These are phyloP conservation scores for Dolomedes plantarius DNA, from an alignment of 2,888 invertebrate genomes.

Conservation along the genomic window DNA sequence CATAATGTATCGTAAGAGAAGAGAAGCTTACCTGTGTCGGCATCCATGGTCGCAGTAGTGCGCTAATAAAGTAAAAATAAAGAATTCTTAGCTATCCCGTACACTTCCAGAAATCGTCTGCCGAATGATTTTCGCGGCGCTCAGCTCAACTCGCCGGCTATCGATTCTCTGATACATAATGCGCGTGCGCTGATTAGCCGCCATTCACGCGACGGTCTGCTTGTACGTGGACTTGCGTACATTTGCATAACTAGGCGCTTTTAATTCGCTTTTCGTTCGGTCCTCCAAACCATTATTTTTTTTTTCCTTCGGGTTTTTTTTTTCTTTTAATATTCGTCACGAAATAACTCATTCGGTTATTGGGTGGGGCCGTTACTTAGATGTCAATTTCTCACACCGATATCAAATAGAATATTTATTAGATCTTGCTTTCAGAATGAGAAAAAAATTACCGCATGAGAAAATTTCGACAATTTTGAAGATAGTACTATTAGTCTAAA, in stretches of 20 bases:
- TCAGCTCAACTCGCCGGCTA: slow-evolving; percentile 24
- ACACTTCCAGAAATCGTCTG: slow-evolving; percentile 47
- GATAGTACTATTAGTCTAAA: too few relatives aligned
- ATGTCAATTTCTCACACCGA: too few relatives aligned
- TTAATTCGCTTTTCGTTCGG: slow-evolving; percentile 3
- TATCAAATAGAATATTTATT: too few relatives aligned
- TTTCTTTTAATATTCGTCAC: background rate
- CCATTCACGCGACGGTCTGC: slow-evolving; percentile 18
- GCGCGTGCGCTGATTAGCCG: slow-evolving; percentile 22
- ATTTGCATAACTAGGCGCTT: slow-evolving; percentile 28
- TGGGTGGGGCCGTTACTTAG: background rate
- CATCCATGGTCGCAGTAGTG: slow-evolving; percentile 33
- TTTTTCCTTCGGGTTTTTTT: background rate
- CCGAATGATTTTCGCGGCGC: slow-evolving; percentile 27
- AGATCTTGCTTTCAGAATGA: too few relatives aligned
- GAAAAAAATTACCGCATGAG: too few relatives aligned
- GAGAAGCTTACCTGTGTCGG: slow-evolving; percentile 47
- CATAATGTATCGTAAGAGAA: background rate
- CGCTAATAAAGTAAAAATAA: slow-evolving; percentile 23
- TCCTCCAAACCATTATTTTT: background rate
- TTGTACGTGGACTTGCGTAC: slow-evolving; percentile 16
- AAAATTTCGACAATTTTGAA: too few relatives aligned
- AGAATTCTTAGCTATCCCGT: slow-evolving; percentile 22
- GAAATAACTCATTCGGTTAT: background rate
- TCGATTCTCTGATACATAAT: slow-evolving; percentile 21